phyloP scores from a whole-genome alignment of 2,797 vertebrate species.

The Oryzias dopingdopingensis region DNA sequence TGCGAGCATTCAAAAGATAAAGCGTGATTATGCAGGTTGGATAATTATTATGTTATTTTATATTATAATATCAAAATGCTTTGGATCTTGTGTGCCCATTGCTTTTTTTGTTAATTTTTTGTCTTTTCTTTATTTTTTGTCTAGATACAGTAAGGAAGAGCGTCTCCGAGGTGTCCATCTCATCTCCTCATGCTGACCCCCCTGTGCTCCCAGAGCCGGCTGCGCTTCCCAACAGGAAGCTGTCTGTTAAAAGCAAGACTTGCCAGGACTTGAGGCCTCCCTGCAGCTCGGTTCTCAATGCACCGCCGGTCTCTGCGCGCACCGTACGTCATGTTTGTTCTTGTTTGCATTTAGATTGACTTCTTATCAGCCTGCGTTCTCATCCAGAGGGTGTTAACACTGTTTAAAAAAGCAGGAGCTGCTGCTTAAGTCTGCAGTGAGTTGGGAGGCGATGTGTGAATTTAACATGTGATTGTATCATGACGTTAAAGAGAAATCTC shows the following conservation, averaged over 20 bases:
- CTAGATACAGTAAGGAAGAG: conserved; percentile 83
- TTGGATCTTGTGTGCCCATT: background rate
- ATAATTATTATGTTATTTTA: too few relatives aligned
- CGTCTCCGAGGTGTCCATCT: conserved; percentile 82
- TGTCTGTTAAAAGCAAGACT: conserved; percentile 82
- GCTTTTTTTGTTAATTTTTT: background rate
- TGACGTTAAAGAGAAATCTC: conserved; percentile 9
- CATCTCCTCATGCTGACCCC: conserved; percentile 66
- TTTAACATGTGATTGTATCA: conserved; percentile 7
- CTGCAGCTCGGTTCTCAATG: conserved; percentile 43
- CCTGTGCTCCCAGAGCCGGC: conserved; percentile 43
- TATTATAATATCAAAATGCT: too few relatives aligned
- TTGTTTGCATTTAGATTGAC: conserved; percentile 37
- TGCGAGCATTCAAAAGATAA: too few relatives aligned
- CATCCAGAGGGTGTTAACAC: conserved; percentile 18
- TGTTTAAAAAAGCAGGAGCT: conserved; percentile 11
- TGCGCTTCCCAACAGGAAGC: conserved; percentile 53
- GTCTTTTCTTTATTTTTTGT: background rate
- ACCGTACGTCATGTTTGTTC: conserved; percentile 54
- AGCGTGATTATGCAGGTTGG: too few relatives aligned
- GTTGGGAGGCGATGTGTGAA: conserved; percentile 1
- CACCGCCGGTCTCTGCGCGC: conserved; percentile 51
- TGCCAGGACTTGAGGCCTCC: conserved; percentile 78
- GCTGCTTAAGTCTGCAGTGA: conserved; percentile 16
- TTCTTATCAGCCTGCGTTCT: conserved; percentile 16